phyloP scores from a whole-genome alignment of 2,113 vertebrate genomes.

The Gnathonemus echidnorhynchus region DNA sequence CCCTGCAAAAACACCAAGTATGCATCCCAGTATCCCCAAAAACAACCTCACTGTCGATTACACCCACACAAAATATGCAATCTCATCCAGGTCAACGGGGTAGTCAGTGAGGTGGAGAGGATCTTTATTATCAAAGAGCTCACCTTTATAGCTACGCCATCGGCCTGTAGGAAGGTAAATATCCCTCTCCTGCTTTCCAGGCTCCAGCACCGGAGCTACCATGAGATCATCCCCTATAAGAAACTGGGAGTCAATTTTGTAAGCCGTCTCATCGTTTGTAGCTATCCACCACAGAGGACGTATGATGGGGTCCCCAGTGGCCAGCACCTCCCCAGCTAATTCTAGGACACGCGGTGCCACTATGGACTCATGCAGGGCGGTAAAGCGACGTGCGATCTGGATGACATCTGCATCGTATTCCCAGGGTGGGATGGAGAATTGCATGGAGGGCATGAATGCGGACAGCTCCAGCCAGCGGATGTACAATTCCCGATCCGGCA shows the following conservation, averaged over 20 bases:
- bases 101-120: constrained; percentile 82
- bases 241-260: constrained; percentile 90
- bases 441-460: constrained; percentile 96
- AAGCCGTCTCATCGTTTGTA: constrained; percentile 72
- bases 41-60: constrained; percentile 25
- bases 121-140: constrained; percentile 82
- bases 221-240: constrained; percentile 93
- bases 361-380: constrained; percentile 74
- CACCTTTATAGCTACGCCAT: constrained; percentile 93
- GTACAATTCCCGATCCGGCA: constrained; percentile 87
- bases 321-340: constrained; percentile 78
- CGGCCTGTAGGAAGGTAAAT: constrained; percentile 85
- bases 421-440: constrained; percentile 94
- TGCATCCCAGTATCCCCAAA: not conserved
- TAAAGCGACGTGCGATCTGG: constrained; percentile 84
- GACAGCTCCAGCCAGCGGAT: constrained; percentile 93
- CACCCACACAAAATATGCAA: constrained; percentile 84
- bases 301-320: constrained; percentile 89
- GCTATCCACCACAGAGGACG: constrained; percentile 97
- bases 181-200: constrained; percentile 85
- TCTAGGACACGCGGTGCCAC: constrained; percentile 86
- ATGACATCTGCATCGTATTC: constrained; percentile 83
- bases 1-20: not conserved
- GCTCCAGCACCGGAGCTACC: constrained; percentile 89
- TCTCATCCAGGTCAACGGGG: constrained; percentile 82